Conservation (phyloP, 2,797 vertebrate genomes). For the Botia almorhae region DNA sequence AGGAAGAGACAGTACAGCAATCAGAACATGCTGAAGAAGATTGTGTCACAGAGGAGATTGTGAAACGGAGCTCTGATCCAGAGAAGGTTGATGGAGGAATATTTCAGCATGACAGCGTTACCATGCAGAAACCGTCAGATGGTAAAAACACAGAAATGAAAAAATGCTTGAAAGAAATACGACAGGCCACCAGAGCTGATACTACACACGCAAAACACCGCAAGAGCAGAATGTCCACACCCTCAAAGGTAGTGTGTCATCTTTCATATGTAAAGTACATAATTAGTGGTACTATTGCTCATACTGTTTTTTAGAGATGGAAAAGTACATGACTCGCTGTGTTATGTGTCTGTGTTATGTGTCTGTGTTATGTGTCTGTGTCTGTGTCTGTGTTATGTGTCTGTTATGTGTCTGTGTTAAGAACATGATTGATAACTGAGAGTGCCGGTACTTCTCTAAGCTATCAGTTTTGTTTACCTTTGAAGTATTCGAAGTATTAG, state of each 20-base stretch:
- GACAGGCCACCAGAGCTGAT: neutral
- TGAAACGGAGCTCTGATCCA: neutral
- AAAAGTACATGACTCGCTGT: neutral
- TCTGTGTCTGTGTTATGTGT: neutral
- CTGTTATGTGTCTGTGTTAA: neutral
- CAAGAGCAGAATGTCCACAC: neutral
- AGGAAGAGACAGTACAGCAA: conserved; percentile 9
- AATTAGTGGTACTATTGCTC: neutral
- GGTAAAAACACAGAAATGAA: neutral
- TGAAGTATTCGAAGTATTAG: too few relatives aligned
- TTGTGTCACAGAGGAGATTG: neutral
- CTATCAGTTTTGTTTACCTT: neutral
- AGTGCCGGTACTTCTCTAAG: too few relatives aligned
- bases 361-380: too few relatives aligned
- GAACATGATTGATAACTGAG: neutral
- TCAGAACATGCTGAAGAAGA: neutral
- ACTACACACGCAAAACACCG: conserved; percentile 38
- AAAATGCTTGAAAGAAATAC: conserved; percentile 18
- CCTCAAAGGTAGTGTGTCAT: conserved; percentile 38
- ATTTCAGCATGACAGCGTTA: conserved; percentile 5
- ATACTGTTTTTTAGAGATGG: neutral
- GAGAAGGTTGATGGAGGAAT: conserved; percentile 12
- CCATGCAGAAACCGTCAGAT: conserved; percentile 9
- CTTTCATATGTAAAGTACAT: neutral
- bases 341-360: neutral